Evolutionary conservation across 2,797 vertebrate species (phyloP).

Genomic region (Halcyon leucocephala): DNA sequence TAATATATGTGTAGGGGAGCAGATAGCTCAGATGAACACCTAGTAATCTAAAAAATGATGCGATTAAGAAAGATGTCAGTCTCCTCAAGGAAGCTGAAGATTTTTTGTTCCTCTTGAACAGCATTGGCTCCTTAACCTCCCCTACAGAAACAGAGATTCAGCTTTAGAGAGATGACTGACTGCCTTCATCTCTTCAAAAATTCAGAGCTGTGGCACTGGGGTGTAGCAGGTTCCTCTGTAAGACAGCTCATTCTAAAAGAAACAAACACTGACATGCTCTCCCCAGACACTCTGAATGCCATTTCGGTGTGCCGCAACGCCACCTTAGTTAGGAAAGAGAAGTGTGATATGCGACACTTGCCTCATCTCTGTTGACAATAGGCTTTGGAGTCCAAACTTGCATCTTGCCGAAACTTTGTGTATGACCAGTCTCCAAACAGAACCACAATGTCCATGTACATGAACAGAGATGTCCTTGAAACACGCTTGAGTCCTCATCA

Average conservation of each 20-base stretch:
- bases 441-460: conserved; percentile 71
- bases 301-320: neutral
- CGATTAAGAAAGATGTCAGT: neutral
- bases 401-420: conserved; percentile 93
- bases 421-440: conserved; percentile 87
- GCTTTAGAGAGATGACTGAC: neutral
- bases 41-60: neutral
- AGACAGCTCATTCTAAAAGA: neutral
- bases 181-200: neutral
- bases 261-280: neutral
- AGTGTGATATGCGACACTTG: neutral
- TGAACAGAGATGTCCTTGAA: conserved; percentile 82
- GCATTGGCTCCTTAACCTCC: neutral
- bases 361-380: conserved; percentile 20
- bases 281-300: neutral
- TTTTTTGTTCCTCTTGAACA: neutral
- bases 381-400: conserved; percentile 98
- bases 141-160: neutral
- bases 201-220: neutral
- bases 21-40: neutral
- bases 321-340: neutral
- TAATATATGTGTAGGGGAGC: neutral
- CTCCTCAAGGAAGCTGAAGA: neutral
- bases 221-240: neutral
- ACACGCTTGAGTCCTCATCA: conserved; percentile 76